Conservation (phyloP, 1,140 invertebrate species). For the Drosophila oshimai region DNA sequence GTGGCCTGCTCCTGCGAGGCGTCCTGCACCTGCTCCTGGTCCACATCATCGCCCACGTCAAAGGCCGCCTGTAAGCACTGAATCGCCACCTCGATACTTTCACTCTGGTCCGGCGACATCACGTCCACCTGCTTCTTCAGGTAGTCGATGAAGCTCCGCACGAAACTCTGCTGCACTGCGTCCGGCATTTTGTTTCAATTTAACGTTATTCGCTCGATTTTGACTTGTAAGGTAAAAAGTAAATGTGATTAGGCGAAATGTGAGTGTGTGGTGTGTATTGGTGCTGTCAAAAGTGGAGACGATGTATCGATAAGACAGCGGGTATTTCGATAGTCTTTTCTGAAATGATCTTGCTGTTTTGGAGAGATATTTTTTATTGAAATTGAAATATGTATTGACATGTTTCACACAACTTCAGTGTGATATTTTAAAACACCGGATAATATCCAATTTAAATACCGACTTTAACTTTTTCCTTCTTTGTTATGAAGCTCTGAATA, state of each 20-base stretch:
- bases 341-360: no score
- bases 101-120: constrained; percentile 86
- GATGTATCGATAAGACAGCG: no score
- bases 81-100: constrained; percentile 89
- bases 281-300: not conserved
- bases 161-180: constrained; percentile 73
- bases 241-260: constrained; percentile 33
- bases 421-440: no score
- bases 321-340: no score
- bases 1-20: constrained; percentile 19
- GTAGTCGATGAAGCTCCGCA: constrained; percentile 73
- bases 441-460: no score
- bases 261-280: not conserved
- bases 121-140: constrained; percentile 71
- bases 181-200: constrained; percentile 59
- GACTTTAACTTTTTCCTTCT: no score
- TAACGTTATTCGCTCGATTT: not conserved
- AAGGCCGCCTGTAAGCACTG: constrained; percentile 94
- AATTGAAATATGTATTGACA: no score
- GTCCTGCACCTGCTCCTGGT: constrained; percentile 55
- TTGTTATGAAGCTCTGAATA: no score
- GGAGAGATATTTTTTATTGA: no score
- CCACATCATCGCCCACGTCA: constrained; percentile 84
- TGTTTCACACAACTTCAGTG: no score
- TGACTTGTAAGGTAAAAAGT: not conserved